Evolutionary conservation across 2,888 invertebrate genomes (phyloP).

Genomic region (Spodoptera exigua): DNA sequence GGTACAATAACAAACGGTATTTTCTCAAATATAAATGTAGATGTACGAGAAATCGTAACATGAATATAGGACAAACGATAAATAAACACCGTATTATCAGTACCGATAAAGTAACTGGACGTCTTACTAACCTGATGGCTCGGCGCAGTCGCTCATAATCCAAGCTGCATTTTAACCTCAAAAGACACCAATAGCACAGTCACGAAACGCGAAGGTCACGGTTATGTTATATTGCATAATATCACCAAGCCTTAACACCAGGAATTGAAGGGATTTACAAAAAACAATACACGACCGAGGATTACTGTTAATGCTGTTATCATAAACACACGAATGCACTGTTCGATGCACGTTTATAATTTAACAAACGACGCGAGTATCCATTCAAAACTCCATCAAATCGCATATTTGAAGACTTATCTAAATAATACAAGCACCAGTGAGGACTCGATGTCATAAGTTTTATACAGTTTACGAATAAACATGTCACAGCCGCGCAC

Average conservation of each 20-base stretch:
- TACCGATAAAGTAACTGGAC: constrained; percentile 78
- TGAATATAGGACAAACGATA: constrained; percentile 80
- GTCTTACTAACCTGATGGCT: constrained; percentile 86
- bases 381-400: constrained; percentile 75
- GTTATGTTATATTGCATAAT: constrained; percentile 86
- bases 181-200: constrained; percentile 85
- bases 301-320: constrained; percentile 86
- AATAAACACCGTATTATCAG: constrained; percentile 76
- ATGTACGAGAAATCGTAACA: constrained; percentile 57
- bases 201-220: constrained; percentile 87
- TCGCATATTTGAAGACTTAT: constrained; percentile 81
- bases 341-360: constrained; percentile 86
- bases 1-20: constrained; percentile 35
- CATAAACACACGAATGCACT: constrained; percentile 88
- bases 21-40: constrained; percentile 22
- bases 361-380: constrained; percentile 81
- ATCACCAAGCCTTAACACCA: constrained; percentile 82
- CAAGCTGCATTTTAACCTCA: constrained; percentile 89
- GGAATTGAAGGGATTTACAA: constrained; percentile 72
- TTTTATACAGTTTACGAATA: constrained; percentile 85
- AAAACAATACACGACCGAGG: constrained; percentile 84
- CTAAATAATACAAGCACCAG: constrained; percentile 78
- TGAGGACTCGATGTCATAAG: constrained; percentile 78
- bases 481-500: constrained; percentile 87
- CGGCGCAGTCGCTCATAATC: constrained; percentile 87